Percentiles rank a stretch among this genome's conserved stretches.
phyloP scores from a whole-genome alignment of 2,888 invertebrate genomes.

The Drosophila formosana region DNA sequence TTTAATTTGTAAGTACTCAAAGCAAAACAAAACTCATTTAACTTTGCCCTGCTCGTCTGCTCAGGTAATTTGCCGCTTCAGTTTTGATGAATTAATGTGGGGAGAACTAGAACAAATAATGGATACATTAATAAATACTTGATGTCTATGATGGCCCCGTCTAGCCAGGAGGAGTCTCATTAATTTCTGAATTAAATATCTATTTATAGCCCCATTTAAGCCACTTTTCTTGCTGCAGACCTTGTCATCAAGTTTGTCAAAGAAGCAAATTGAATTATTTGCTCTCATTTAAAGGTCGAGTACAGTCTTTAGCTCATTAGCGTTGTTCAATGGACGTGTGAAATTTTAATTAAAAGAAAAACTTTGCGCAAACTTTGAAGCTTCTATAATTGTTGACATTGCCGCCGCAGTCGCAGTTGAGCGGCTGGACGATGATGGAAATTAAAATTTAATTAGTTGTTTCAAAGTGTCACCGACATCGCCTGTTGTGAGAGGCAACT shows the following conservation, averaged over 20 bases:
- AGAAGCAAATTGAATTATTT: constrained; percentile 28
- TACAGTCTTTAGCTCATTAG: constrained; percentile 16
- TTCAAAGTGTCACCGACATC: constrained; percentile 4
- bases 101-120: constrained; percentile 6
- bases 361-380: constrained; percentile 28
- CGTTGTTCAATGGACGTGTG: constrained; percentile 22
- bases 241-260: constrained; percentile 5
- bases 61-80: constrained; percentile 24
- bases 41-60: constrained; percentile 42
- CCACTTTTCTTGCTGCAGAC: constrained; percentile 14
- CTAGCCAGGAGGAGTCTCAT: neutral
- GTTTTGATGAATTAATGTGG: constrained; percentile 14
- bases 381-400: constrained; percentile 5
- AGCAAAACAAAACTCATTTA: constrained; percentile 48
- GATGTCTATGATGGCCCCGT: neutral
- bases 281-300: constrained; percentile 13
- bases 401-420: too few relatives aligned
- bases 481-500: neutral
- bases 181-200: constrained; percentile 21
- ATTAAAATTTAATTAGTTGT: constrained; percentile 21
- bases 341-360: constrained; percentile 33
- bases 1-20: constrained; percentile 42
- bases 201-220: constrained; percentile 37
- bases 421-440: constrained; percentile 4
- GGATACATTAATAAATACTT: constrained; percentile 9